Base-by-base conservation (phyloP, 2,797 vertebrate genomes). In the Urophycis tenuis region DNA sequence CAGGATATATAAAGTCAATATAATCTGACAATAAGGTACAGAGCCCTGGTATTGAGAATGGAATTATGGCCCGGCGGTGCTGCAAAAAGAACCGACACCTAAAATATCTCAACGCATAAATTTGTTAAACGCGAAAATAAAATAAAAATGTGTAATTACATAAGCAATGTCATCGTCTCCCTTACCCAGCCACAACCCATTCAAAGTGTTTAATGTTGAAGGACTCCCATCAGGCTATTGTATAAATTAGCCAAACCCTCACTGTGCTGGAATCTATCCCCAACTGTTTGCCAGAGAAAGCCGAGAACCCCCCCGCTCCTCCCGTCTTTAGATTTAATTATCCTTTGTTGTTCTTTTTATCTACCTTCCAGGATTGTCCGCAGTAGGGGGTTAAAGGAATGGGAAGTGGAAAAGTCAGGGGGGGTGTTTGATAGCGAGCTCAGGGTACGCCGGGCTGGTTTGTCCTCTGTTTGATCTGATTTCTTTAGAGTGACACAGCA, bases 321-420 rank as follows among this genome's bases (percentile, higher is more conserved):
- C 88, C 89, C 82, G 89, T 91, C 90, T 89, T 90, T 91, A 88
- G 91, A 91, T 92, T 91, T 93, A 93, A 93, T 92, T 93, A 93
- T 92, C 91, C 91, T 91, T 91, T 90, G 91, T 91, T 91, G 89
- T 91, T 91, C 89, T 91, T 92, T 92, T 89, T 90, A 87, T 92
- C 90, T 92, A 92, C 91, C 92, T 93, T 92, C 91, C 89, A 93
- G 91, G 92, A 94, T 92, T 91, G 90, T 91, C 87, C 90, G 89
- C 92, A 73, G 90, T 88, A 81, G 92, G 90, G 90, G 92, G 91
- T 87, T 93, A 92, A 93, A 91, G 91, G 91, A 93, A 92, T 84
- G 88, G 90, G 92, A 92, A 93, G 91, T 92, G 90, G 82, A 91
- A 91, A 91, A 90, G 89, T 89, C 84, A 32, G 87, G 87, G 84